Evolutionary conservation across 2,797 vertebrate species (phyloP), one percentile per base, ranked within the genome.

Genomic region (Gymnocypris eckloni): DNA sequence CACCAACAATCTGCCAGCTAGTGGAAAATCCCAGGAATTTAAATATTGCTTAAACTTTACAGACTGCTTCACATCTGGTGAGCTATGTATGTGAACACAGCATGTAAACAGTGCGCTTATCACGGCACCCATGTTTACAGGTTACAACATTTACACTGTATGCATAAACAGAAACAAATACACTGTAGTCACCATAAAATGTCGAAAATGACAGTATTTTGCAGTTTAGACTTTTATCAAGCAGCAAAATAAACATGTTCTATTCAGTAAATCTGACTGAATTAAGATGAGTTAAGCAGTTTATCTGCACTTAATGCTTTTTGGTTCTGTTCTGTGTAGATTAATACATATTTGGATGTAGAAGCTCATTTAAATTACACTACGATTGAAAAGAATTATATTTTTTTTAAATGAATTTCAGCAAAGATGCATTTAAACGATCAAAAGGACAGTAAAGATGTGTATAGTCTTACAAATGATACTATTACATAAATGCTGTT

Each of bases 1-100:
- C 94, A 93, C 90, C 94, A 94, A 91, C 94, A 90, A 71, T 59
- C 82, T 25, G 5, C 56, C 33, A 22, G 11, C 45, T 52, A 59
- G 20, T 4, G 59, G 71, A 81, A 82, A 76, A 75, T 22, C 22
- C 37, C 33, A 1, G 2, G 6, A 70, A 37, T 10, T 61, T 64
- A 11, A 61, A 61, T 73, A 73, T 73, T 73, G n/a, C 64, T 73
- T 73, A n/a, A 71, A 71, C 39, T 12, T 12, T 43, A 43, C 1
- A 18, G 39, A 15, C 15, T 37, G 64, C 64, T 66, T 70, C 67
- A 43, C 39, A 12, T 37, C 5, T 22, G 10, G n/a, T 48, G 41
- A 72, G 48, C 43, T n/a, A 25, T 8, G 22, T 72, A 15, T 72
- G 22, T 7, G 12, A 45, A 43, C 9, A 37, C 16, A 41, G 37